These are phyloP conservation scores for Listrodromus nycthemerus DNA, from an alignment of 2,888 invertebrate genomes.

Conservation along the genomic window DNA sequence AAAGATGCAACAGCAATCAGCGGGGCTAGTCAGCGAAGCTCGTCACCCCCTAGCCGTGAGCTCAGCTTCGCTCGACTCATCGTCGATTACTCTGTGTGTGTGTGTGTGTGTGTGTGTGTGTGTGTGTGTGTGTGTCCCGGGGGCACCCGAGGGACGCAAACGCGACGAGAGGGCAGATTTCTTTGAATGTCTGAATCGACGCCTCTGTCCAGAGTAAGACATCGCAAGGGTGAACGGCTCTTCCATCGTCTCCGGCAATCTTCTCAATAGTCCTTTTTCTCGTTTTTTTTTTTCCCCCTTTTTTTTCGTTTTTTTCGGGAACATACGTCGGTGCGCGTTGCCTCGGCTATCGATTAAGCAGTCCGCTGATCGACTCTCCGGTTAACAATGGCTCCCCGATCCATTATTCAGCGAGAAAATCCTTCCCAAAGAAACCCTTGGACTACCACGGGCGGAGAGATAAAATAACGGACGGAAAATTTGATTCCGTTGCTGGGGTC, in stretches of 20 bases:
- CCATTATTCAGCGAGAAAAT: constrained; percentile 60
- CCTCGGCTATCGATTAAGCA: constrained; percentile 55
- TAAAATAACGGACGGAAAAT: neutral
- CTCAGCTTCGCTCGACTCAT: constrained; percentile 20
- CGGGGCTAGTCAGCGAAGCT: constrained; percentile 81
- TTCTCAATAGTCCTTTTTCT: neutral
- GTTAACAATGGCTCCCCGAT: constrained; percentile 56
- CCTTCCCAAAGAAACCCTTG: constrained; percentile 33
- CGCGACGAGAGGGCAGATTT: constrained; percentile 78
- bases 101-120: too few species aligned
- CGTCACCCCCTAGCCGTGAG: constrained; percentile 62
- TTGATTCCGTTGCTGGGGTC: neutral
- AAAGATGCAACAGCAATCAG: constrained; percentile 84
- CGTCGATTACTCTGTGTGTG: too few species aligned
- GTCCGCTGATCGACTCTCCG: constrained; percentile 56
- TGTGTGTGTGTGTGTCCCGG: constrained; percentile 50
- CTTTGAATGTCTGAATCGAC: constrained; percentile 82
- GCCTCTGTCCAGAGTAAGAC: constrained; percentile 67
- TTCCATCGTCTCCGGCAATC: neutral
- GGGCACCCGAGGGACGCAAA: constrained; percentile 63
- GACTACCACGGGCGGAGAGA: constrained; percentile 3
- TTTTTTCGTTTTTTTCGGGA: neutral
- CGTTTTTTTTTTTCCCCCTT: neutral
- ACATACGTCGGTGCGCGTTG: constrained; percentile 27
- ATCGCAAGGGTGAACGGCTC: constrained; percentile 59